These are phyloP conservation scores for Otus sunia DNA, from an alignment of 2,113 vertebrate genomes.

Conservation along the genomic window DNA sequence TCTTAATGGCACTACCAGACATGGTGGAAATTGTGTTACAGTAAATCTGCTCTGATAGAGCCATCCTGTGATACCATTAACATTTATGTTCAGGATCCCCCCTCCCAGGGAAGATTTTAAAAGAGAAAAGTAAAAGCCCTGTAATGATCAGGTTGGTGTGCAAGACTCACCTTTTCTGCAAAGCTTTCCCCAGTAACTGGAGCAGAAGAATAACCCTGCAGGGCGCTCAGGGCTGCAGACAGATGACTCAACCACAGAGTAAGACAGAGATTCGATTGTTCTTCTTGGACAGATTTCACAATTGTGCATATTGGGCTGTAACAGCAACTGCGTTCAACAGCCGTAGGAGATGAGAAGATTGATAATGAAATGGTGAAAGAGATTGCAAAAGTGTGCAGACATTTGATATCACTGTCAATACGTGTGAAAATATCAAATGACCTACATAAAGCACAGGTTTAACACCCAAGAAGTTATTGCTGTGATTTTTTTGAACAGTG, in stretches of 20 bases:
- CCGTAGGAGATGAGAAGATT: neutral
- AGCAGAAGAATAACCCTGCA: conserved; percentile 53
- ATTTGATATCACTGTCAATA: neutral
- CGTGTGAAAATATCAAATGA: neutral
- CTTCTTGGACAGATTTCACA: neutral
- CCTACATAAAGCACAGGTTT: neutral
- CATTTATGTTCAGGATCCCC: neutral
- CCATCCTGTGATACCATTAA: neutral
- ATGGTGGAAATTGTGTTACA: neutral
- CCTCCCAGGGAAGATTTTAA: neutral
- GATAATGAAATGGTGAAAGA: neutral
- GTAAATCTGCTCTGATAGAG: neutral
- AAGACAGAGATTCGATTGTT: neutral
- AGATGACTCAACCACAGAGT: neutral
- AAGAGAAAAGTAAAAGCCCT: neutral
- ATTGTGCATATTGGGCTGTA: accelerated
- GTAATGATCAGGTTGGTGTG: neutral
- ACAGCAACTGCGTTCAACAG: neutral
- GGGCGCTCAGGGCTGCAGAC: neutral
- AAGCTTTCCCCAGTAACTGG: conserved; percentile 27
- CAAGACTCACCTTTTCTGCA: neutral
- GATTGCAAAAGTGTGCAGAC: neutral
- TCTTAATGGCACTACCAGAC: neutral
- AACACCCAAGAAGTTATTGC: neutral
- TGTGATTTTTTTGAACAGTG: neutral